phyloP scores from a whole-genome alignment of 2,888 invertebrate species.

The Aleiodes leptofemur region DNA sequence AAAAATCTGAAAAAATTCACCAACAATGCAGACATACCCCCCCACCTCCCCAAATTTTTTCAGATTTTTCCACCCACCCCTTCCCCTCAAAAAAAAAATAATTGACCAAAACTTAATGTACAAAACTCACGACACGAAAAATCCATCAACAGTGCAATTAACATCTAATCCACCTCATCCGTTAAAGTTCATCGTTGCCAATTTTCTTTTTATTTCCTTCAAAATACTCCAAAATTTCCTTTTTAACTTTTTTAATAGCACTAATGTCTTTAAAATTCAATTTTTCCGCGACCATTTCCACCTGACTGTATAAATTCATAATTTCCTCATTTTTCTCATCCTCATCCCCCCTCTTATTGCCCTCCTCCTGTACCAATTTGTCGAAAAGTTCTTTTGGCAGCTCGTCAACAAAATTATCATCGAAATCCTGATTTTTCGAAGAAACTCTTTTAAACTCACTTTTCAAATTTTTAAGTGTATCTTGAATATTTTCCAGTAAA shows the following conservation, averaged over 20 bases:
- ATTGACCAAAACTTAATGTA: no score
- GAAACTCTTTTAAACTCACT: neutral
- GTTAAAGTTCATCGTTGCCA: slow-evolving; percentile 3
- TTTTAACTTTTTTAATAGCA: neutral
- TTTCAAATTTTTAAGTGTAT: slow-evolving; percentile 14
- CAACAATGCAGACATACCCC: no score
- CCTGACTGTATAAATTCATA: neutral
- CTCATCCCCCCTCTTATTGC: neutral
- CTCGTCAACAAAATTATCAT: neutral
- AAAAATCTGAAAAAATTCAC: no score
- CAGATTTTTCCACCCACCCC: no score
- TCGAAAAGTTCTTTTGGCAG: neutral
- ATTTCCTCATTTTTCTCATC: neutral
- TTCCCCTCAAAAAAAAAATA: no score
- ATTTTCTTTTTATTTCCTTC: neutral
- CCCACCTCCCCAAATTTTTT: no score
- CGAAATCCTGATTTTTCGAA: no score
- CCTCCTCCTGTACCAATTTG: neutral
- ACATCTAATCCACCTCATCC: neutral
- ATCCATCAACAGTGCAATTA: no score
- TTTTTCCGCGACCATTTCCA: neutral
- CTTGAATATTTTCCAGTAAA: slow-evolving; percentile 35
- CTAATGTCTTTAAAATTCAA: neutral
- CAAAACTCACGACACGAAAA: no score
- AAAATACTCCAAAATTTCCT: neutral